Evolutionary conservation across 2,888 invertebrate species (phyloP), one percentile per base, ranked within the genome.

Genomic region (Epinotia ramella): DNA sequence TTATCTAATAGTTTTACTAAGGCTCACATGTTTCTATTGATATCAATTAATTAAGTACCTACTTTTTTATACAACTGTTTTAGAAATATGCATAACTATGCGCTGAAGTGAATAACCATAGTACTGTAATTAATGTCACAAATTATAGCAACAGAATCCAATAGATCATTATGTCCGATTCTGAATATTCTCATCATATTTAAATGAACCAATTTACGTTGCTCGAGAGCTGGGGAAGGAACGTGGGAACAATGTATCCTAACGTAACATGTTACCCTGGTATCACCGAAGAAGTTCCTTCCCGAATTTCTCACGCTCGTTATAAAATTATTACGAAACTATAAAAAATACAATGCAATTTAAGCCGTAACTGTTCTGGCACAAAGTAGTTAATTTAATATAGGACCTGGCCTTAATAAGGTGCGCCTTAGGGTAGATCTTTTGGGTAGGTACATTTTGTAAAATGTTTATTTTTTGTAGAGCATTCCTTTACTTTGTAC

Each of bases 271-370:
- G 88, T 72, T 73, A 76, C 84, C 94, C 94, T 93, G 84, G 93
- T 94, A 91, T 73, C 80, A 84, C 84, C 86, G 90, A 93, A 94
- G 93, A 92, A 91, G 91, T 93, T 92, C 89, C 89, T 91, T 93
- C 93, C 93, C 91, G 91, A 93, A 93, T 91, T 94, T 94, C 94
- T 94, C 94, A 94, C 94, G 94, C 88, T 94, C 88, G 81, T 73
- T 86, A 88, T 87, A 86, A 87, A 87, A 83, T 84, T 90, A 89
- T 88, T 88, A 88, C 86, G 87, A 88, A 88, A 88, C 87, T 84
- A 87, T 82, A 84, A 85, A 83, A 79, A 77, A 77, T 71, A 9
- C 20, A 78, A 44, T 44, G 46, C 40, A 83, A 81, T 82, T 44
- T 84, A 66, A 77, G 77, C 85, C 81, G 79, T 87, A 85, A 18